Percentiles rank a stretch among this genome's conserved stretches.
These are phyloP conservation scores for Hestina assimilis DNA, from an alignment of 1,140 invertebrate species.

Conservation along the genomic window DNA sequence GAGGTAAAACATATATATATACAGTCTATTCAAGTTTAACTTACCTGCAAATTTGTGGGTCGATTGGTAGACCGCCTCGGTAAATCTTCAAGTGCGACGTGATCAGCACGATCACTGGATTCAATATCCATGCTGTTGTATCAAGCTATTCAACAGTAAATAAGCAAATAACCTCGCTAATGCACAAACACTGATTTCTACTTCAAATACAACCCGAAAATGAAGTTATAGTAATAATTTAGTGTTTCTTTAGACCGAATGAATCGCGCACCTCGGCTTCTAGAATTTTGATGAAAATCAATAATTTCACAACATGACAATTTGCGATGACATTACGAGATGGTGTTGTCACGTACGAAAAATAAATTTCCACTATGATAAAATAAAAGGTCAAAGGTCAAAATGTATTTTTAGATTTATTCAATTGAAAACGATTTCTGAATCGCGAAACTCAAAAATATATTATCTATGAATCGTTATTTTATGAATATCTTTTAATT, in stretches of 20 bases:
- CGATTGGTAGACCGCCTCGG: too few species aligned
- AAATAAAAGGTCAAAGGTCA: too few species aligned
- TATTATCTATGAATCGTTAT: too few species aligned
- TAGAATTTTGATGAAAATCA: constrained; percentile 3
- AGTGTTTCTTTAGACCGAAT: background rate
- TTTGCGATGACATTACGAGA: constrained; percentile 34
- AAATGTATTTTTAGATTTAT: too few species aligned
- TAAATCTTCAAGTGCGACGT: too few species aligned
- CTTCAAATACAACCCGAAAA: background rate
- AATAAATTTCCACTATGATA: background rate
- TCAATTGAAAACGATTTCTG: too few species aligned
- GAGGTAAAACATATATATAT: too few species aligned
- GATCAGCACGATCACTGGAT: constrained; percentile 8
- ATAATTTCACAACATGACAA: background rate
- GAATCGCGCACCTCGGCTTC: background rate
- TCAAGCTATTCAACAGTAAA: background rate
- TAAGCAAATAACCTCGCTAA: too few species aligned
- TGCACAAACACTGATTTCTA: too few species aligned
- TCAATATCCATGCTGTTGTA: background rate
- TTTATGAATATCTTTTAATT: too few species aligned
- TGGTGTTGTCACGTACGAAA: constrained; percentile 34
- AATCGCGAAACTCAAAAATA: too few species aligned
- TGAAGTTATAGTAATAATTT: background rate
- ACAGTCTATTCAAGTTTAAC: too few species aligned
- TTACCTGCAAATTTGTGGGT: constrained; percentile 56